Evolutionary conservation across 2,113 vertebrate genomes (phyloP).

Genomic region (Hippocampus guttulatus): DNA sequence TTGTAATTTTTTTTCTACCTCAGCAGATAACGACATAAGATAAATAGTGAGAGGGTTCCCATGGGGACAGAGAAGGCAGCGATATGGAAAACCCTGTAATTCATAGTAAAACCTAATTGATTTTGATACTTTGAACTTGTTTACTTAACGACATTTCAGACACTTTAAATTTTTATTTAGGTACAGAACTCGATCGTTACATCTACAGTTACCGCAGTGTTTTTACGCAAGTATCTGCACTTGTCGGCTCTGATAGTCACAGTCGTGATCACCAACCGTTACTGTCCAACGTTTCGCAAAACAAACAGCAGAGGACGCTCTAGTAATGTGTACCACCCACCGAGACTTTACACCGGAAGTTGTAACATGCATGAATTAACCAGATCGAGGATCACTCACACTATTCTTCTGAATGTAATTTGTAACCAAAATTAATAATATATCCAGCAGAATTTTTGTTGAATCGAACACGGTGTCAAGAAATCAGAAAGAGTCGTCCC

Average conservation of each 20-base stretch:
- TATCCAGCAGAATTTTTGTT: background rate
- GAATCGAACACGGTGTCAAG: background rate
- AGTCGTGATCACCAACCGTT: background rate
- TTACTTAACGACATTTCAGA: too few species aligned
- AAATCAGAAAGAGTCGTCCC: background rate
- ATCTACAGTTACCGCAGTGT: background rate
- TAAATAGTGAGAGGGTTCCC: too few species aligned
- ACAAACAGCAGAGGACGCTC: conserved; percentile 1
- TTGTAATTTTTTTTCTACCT: too few species aligned
- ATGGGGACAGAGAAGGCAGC: too few species aligned
- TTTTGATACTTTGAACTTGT: too few species aligned
- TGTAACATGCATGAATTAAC: background rate
- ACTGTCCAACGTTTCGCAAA: background rate
- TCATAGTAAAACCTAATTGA: too few species aligned
- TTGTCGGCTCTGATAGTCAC: background rate
- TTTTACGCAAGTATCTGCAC: too few species aligned
- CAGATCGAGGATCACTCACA: background rate
- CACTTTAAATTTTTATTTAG: too few species aligned
- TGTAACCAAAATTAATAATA: background rate
- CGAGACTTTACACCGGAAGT: conserved; percentile 37
- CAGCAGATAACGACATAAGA: too few species aligned
- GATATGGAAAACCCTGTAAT: too few species aligned
- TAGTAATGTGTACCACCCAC: background rate
- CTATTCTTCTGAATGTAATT: background rate
- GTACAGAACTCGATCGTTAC: too few species aligned